Evolutionary conservation across 2,113 vertebrate genomes (phyloP).

Genomic region (Albula glossodonta): DNA sequence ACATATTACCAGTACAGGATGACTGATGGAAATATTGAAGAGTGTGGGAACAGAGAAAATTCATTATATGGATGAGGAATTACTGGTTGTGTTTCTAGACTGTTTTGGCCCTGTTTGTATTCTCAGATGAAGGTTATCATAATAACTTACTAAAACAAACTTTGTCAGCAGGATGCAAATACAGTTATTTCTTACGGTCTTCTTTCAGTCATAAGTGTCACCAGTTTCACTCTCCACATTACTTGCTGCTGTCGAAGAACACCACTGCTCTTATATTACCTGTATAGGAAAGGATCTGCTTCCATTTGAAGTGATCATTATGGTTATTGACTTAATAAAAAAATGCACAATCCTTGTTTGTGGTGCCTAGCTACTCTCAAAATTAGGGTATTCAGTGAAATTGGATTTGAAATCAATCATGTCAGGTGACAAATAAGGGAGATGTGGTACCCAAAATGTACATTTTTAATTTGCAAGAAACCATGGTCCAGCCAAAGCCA

Average conservation of each 20-base stretch:
- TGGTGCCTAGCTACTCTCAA: background rate
- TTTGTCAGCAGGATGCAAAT: background rate
- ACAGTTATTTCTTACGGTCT: background rate
- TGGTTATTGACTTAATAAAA: background rate
- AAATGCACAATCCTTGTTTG: background rate
- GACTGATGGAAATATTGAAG: background rate
- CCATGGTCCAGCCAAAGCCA: background rate
- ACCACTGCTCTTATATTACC: too few relatives aligned
- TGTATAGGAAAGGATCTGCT: too few relatives aligned
- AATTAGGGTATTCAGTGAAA: too few relatives aligned
- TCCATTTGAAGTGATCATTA: background rate
- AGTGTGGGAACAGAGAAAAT: background rate
- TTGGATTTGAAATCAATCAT: too few relatives aligned
- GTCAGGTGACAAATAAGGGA: too few relatives aligned
- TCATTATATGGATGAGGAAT: slow-evolving; percentile 11
- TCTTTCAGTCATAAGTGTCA: background rate
- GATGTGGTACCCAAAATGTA: background rate
- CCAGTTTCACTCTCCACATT: background rate
- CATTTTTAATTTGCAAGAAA: background rate
- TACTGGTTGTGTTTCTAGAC: background rate
- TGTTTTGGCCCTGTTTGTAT: background rate
- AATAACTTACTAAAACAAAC: background rate
- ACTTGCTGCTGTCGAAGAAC: background rate
- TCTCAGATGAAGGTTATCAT: background rate
- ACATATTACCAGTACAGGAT: slow-evolving; percentile 23